These are phyloP conservation scores for Galagoides demidoff DNA, from an alignment of 2,797 vertebrate genomes.

Conservation along the genomic window DNA sequence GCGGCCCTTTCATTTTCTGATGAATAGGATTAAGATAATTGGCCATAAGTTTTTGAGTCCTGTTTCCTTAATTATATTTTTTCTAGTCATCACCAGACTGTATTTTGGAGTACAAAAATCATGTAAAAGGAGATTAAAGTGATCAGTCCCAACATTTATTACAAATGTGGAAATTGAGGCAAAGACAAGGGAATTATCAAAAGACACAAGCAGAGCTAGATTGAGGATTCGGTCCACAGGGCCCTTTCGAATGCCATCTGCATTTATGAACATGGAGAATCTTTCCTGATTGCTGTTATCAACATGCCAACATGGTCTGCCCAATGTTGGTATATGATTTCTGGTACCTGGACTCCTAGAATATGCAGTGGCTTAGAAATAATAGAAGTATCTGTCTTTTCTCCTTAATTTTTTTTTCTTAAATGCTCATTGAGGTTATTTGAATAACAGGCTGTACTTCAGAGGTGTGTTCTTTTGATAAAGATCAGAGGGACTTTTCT, in stretches of 20 bases:
- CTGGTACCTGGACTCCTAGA: not conserved
- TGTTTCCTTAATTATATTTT: not conserved
- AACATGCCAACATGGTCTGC: accelerated
- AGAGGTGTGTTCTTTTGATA: not conserved
- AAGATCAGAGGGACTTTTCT: not conserved
- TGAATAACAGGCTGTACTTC: not conserved
- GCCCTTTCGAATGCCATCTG: no score
- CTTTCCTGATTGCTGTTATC: not conserved
- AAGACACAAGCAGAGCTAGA: not conserved
- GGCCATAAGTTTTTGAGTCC: not conserved
- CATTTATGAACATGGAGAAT: not conserved
- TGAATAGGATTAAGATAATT: constrained; percentile 40
- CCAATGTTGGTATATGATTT: not conserved
- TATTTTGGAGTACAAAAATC: constrained; percentile 17
- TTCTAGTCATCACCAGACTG: not conserved
- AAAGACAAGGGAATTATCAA: not conserved
- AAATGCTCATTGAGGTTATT: not conserved
- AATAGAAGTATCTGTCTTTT: not conserved
- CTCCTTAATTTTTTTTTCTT: not conserved
- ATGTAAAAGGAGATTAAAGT: not conserved
- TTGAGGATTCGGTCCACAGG: not conserved
- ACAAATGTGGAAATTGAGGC: not conserved
- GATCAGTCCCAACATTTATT: not conserved
- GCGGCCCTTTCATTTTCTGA: not conserved
- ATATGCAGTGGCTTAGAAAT: not conserved